These are phyloP conservation scores for Symphodus melops DNA, from an alignment of 2,113 vertebrate species.

Conservation along the genomic window DNA sequence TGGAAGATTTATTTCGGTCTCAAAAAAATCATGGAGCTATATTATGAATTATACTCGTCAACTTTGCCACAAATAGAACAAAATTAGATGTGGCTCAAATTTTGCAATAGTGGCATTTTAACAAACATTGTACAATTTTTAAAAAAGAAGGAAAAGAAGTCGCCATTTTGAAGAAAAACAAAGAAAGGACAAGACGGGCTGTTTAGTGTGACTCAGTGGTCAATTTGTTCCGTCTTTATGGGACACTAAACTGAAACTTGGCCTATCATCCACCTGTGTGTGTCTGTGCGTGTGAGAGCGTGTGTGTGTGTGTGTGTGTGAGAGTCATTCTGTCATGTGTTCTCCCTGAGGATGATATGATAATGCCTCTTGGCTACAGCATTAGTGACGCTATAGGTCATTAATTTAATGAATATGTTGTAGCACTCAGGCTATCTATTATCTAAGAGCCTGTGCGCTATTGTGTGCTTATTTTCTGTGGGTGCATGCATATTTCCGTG, in stretches of 20 bases:
- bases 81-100: too few species aligned
- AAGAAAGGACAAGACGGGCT: background rate
- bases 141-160: background rate
- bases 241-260: slow-evolving; percentile 16
- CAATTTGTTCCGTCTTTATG: slow-evolving; percentile 9
- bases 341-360: slow-evolving; percentile 26
- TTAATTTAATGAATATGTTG: slow-evolving; percentile 27
- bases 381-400: slow-evolving; percentile 28
- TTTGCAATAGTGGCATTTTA: too few species aligned
- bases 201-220: background rate
- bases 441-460: background rate
- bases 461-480: slow-evolving; percentile 4
- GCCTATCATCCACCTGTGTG: background rate
- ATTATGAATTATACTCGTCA: too few species aligned
- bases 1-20: too few species aligned
- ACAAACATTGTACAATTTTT: background rate
- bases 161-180: background rate
- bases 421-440: background rate
- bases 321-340: background rate
- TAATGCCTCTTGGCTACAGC: slow-evolving; percentile 18
- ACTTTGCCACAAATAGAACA: too few species aligned
- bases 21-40: too few species aligned
- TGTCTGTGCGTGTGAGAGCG: fast-evolving
- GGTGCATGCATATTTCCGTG: background rate
- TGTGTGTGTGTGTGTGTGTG: background rate